A percentile compares a stretch with the other conserved stretches of the same genome.
Conservation (phyloP, 92 coral and sea anemone genomes). For the Parazoanthus atlanticus region DNA sequence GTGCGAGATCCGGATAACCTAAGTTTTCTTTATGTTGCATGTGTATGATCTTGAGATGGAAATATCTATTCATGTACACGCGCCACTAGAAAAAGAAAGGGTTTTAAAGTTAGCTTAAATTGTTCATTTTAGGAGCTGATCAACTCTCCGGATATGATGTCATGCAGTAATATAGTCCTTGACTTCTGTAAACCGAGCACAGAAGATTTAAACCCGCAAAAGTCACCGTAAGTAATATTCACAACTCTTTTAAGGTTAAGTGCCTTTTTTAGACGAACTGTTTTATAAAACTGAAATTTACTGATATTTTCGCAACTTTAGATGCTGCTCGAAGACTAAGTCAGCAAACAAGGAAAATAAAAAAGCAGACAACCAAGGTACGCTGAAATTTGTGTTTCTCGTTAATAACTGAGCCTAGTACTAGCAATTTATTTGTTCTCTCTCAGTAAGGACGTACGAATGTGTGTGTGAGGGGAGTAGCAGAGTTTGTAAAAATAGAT, state of each 20-base stretch:
- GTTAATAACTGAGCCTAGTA: background rate
- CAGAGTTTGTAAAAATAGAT: no score
- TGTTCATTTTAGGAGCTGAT: constrained; percentile 52
- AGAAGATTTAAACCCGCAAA: constrained; percentile 59
- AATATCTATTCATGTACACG: background rate
- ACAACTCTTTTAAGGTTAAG: no score
- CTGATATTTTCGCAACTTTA: background rate
- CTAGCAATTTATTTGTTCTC: background rate
- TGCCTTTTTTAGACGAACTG: background rate
- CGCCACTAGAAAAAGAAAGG: background rate
- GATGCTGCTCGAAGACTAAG: constrained; percentile 33
- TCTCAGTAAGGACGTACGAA: background rate
- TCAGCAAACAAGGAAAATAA: constrained; percentile 4
- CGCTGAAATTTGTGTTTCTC: background rate
- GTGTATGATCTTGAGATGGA: no score
- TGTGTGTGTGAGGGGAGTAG: no score
- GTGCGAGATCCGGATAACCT: no score
- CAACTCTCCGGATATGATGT: constrained; percentile 55
- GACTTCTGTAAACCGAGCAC: constrained; percentile 56
- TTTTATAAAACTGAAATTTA: no score
- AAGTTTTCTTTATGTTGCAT: no score
- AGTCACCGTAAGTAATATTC: constrained; percentile 44
- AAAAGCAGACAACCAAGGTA: background rate
- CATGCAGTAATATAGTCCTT: constrained; percentile 50
- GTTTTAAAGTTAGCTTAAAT: background rate